Evolutionary conservation across 2,797 vertebrate species (phyloP).

Genomic region (Gallinago nigripennis): DNA sequence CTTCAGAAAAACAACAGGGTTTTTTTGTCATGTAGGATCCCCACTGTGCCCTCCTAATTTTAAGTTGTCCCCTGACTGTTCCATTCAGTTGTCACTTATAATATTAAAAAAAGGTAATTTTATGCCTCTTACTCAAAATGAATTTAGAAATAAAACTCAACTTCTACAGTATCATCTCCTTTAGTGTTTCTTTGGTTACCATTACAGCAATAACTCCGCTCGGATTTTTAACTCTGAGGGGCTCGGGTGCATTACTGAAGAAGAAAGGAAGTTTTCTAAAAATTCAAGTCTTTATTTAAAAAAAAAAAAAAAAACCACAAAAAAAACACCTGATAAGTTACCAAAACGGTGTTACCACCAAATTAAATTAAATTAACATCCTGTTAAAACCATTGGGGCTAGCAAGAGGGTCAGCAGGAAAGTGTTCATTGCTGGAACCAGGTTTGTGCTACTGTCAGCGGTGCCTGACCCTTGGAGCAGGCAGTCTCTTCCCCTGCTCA

Average conservation of each 20-base stretch:
- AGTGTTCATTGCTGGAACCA: background rate
- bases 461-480: background rate
- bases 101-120: background rate
- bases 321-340: background rate
- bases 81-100: background rate
- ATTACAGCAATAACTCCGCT: background rate
- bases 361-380: background rate
- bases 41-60: background rate
- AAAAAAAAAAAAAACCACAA: background rate
- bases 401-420: background rate
- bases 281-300: background rate
- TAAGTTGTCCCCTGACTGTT: background rate
- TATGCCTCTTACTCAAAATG: background rate
- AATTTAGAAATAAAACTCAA: background rate
- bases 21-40: background rate
- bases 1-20: background rate
- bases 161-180: background rate
- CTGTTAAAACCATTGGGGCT: background rate
- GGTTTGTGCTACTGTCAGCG: background rate
- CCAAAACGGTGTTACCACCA: background rate
- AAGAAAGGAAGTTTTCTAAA: background rate
- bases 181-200: background rate
- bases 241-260: background rate
- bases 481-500: background rate
- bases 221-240: background rate